A percentile compares a stretch with the other conserved stretches of the same genome.
Conservation (phyloP, 2,113 vertebrate genomes). For the Alectura lathami region DNA sequence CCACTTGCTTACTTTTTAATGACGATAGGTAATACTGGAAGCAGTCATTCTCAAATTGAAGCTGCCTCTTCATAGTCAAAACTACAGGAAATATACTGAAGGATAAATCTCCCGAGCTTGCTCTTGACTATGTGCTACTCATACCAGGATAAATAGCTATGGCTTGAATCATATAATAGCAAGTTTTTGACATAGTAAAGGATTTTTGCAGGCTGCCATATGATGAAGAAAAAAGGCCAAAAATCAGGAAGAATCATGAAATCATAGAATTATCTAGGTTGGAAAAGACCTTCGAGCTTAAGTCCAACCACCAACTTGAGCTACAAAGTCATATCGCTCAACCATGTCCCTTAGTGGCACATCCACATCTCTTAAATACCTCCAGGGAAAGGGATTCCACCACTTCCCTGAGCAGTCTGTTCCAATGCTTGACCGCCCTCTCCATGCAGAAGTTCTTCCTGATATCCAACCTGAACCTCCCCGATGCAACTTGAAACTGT, state of each 20-base stretch:
- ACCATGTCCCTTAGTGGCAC: background rate
- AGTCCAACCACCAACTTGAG: background rate
- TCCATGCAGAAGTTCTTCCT: background rate
- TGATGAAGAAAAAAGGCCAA: background rate
- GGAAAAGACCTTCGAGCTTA: background rate
- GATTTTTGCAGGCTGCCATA: background rate
- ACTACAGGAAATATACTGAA: background rate
- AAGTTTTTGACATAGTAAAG: background rate
- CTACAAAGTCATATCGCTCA: background rate
- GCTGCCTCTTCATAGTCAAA: background rate
- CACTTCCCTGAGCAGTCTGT: background rate
- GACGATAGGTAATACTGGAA: background rate
- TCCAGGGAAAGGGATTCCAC: background rate
- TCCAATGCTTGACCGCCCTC: background rate
- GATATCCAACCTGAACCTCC: background rate
- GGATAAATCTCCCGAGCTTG: background rate
- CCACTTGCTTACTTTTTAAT: background rate
- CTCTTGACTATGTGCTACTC: background rate
- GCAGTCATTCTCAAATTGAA: background rate
- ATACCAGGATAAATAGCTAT: background rate
- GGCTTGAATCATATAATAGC: background rate
- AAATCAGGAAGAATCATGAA: background rate
- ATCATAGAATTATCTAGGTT: background rate
- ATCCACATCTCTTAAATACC: background rate
- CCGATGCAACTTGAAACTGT: background rate